Evolutionary conservation across 2,113 vertebrate species (phyloP), one percentile per base, ranked within the genome.

Genomic region (Aphelocoma coerulescens): DNA sequence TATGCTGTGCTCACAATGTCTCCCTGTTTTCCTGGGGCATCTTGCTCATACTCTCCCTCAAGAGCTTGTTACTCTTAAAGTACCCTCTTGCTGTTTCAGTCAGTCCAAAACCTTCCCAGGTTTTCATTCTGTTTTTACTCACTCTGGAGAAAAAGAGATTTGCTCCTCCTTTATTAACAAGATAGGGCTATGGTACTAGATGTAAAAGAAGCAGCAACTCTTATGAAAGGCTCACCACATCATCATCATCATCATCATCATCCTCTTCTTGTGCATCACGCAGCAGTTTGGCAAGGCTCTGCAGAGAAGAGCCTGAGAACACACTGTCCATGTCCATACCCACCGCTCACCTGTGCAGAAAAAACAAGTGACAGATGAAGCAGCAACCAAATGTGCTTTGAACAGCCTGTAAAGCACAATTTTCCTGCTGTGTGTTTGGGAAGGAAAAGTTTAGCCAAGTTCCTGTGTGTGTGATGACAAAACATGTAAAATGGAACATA

Each of bases 231-330:
- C 96, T 95, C 28, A 96, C 93, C 93, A 76, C 91, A 51, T 85
- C 93, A 18, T 48, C 57, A 1, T 98, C 97, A 9, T 98, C 97
- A 9, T 61, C 67, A 37, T 96, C 96, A 2, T 91, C 94, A 2
- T 98, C 98, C 1, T 82, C 89, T 7, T 97, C 97, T 30, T 96
- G 91, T 55, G 92, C 72, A 24, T 88, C 49, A 23, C 59, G 85
- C 6, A 99, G 97, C 55, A 99, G 89, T 5, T 94, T 95, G 48
- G 99, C 98, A 18, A 99, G 98, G 14, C 97, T 97, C 95, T 97
- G 97, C 8, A 99, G 76, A 44, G 89, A 94, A 12, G 97, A 95
- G 18, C 83, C 52, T 1, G 98, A 98, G 51, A 97, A 97, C 58
- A 97, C 1, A 33, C 46, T 68, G 14, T 98, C 98, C 98, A 98